A percentile compares a stretch with the other conserved stretches of the same genome.
Evolutionary conservation across 1,140 invertebrate species (phyloP).

Genomic region (Sipha flava): DNA sequence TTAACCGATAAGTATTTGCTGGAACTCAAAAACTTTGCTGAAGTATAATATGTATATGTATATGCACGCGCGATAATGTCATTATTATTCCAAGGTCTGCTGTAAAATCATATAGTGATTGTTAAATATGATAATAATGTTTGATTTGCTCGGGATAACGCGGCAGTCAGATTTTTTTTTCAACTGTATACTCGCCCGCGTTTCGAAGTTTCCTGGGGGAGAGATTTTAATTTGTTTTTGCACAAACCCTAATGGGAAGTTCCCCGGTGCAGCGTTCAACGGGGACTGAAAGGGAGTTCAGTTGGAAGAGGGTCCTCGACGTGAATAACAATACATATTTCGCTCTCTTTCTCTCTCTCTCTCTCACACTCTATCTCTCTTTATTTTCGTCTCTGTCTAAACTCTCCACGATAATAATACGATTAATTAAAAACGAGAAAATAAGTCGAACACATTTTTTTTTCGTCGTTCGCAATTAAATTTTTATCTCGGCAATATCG

Average conservation of each 20-base stretch:
- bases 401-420: not conserved
- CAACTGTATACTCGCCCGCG: not conserved
- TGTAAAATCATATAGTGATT: not conserved
- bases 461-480: not conserved
- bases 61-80: not conserved
- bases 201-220: not conserved
- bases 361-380: no score
- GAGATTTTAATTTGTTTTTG: conserved; percentile 11
- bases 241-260: not conserved
- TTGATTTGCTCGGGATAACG: not conserved
- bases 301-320: not conserved
- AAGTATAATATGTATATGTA: not conserved
- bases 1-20: no score
- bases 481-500: not conserved
- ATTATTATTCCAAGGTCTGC: not conserved
- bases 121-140: not conserved
- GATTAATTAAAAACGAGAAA: not conserved
- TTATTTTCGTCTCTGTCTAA: no score
- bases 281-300: not conserved
- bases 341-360: no score
- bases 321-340: not conserved
- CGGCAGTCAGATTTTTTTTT: not conserved
- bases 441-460: not conserved
- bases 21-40: no score
- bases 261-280: not conserved